A percentile compares a stretch with the other conserved stretches of the same genome.
Evolutionary conservation across 2,113 vertebrate species (phyloP).

Genomic region (Tautogolabrus adspersus): DNA sequence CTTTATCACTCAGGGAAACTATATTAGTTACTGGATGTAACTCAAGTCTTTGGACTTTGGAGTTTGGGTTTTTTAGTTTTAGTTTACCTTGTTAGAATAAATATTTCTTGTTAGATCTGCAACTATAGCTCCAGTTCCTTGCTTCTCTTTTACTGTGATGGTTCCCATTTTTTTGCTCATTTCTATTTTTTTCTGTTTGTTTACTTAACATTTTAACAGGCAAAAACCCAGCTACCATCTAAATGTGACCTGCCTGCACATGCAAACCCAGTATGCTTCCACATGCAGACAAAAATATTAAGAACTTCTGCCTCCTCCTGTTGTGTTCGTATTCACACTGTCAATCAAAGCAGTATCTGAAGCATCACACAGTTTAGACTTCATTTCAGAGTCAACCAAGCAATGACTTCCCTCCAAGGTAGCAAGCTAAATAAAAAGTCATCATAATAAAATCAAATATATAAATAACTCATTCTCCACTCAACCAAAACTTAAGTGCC

Average conservation of each 20-base stretch:
- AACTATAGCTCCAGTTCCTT: too few species aligned
- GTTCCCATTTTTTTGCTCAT: too few species aligned
- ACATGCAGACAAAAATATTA: neutral
- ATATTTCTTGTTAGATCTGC: too few species aligned
- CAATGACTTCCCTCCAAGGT: conserved; percentile 36
- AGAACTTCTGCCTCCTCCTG: conserved; percentile 6
- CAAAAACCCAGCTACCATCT: neutral
- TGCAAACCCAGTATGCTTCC: neutral
- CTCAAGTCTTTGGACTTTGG: too few species aligned
- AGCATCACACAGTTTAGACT: conserved; percentile 24
- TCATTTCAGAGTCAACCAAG: conserved; percentile 22
- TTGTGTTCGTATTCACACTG: neutral
- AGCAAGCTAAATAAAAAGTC: conserved; percentile 41
- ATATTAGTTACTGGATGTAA: too few species aligned
- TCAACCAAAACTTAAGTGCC: conserved; percentile 40
- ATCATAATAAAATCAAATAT: conserved; percentile 25
- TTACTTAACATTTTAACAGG: too few species aligned
- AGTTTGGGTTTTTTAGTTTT: too few species aligned
- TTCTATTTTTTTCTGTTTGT: too few species aligned
- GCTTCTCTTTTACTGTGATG: too few species aligned
- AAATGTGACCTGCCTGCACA: conserved; percentile 30
- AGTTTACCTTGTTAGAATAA: too few species aligned
- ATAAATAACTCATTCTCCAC: conserved; percentile 35
- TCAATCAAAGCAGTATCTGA: conserved; percentile 44
- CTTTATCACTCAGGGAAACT: too few species aligned